Base-by-base conservation (phyloP, 2,888 invertebrate species). In the Epirrhoe alternata region DNA sequence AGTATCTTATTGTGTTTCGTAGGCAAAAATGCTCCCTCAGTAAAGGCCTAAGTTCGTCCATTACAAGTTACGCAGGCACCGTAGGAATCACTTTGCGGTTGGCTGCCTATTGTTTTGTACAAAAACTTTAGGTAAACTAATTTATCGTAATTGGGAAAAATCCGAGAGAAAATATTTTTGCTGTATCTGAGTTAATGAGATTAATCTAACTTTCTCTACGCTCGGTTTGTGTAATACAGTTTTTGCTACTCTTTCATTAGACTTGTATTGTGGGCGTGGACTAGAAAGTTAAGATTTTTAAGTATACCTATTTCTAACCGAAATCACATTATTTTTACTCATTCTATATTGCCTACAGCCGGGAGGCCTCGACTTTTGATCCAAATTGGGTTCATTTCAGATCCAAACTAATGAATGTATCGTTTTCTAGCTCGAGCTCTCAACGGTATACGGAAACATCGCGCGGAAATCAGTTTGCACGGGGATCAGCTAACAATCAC, bases 31-130 rank as follows among this genome's bases (percentile, higher is more conserved):
- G 8, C 45, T 47, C 49, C 47, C 60, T 57, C 57, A 38, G 52
- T 10, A 33, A 45, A 56, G 50, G 57, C 53, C 68, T 74, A 54
- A 72, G 62, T 74, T 59, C 74, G 65, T 59, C 67, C 69, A 51
- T 51, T 66, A 66, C 60, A 64, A 67, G 67, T 68, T 69, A 47
- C 49, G 38, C 47, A 42, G 54, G 63, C 65, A 58, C 51, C 59
- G 35, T 50, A 57, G 59, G 69, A 75, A 74, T 74, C 72, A 74
- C 74, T 74, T 74, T 76, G 74, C 71, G 74, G 74, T 74, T 55
- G 69, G 63, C 72, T 74, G 73, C 58, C 69, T 68, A 73, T 69
- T 74, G 74, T 74, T 73, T 73, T 75, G 65, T 76, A 70, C 69
- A 70, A 70, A 72, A 72, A 71, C 62, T 69, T 69, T 70, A 68